Conservation (phyloP, 2,797 vertebrate species). For the Danio jaintianensis region DNA sequence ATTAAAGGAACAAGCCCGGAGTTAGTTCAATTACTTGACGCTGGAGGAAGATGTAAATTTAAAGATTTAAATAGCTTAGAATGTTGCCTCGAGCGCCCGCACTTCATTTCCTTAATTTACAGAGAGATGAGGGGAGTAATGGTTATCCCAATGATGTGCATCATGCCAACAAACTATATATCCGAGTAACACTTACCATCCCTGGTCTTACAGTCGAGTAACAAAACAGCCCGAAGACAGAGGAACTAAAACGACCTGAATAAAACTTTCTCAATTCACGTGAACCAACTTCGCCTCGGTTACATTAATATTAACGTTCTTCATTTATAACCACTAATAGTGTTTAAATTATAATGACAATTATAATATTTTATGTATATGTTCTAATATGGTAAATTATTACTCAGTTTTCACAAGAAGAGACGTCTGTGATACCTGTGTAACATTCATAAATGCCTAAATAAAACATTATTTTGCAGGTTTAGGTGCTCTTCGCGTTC, state of each 20-base stretch:
- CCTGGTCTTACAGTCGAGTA: conserved; percentile 4
- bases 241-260: neutral
- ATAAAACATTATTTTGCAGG: neutral
- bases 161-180: conserved; percentile 49
- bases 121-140: conserved; percentile 89
- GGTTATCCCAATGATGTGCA: conserved; percentile 79
- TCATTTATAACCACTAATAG: conserved; percentile 23
- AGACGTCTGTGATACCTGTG: neutral
- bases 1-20: conserved; percentile 99
- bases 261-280: conserved; percentile 8
- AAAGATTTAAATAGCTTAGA: conserved; percentile 99
- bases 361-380: neutral
- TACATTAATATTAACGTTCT: conserved; percentile 23
- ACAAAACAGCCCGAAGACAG: neutral
- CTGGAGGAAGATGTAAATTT: conserved; percentile 99
- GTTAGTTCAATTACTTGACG: conserved; percentile 99
- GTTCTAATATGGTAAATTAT: neutral
- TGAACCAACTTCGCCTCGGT: neutral
- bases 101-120: conserved; percentile 99
- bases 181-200: conserved; percentile 31
- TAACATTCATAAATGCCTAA: neutral
- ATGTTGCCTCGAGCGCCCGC: conserved; percentile 95
- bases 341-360: conserved; percentile 3
- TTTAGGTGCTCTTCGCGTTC: neutral
- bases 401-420: neutral